A percentile compares a stretch with the other conserved stretches of the same genome.
These are phyloP conservation scores for Chascanopsetta lugubris DNA, from an alignment of 2,113 vertebrate genomes.

Conservation along the genomic window DNA sequence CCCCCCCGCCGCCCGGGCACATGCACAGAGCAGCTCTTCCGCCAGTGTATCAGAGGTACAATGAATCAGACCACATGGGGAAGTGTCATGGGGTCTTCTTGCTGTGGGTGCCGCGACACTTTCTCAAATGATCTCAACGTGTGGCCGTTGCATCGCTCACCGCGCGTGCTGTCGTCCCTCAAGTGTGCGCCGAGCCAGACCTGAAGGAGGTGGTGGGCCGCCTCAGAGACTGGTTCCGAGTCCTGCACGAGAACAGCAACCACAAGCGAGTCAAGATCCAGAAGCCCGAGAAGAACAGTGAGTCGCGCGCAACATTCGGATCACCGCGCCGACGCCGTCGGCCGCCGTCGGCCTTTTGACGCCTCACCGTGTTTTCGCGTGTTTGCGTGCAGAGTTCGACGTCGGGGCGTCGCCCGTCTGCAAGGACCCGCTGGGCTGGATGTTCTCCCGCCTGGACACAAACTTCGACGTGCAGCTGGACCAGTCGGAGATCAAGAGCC, in stretches of 20 bases:
- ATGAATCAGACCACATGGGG: no score
- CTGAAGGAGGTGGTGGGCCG: slow-evolving; percentile 91
- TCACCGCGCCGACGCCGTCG: no score
- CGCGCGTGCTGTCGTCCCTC: slow-evolving; percentile 30
- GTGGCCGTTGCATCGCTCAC: neutral
- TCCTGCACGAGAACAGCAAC: slow-evolving; percentile 90
- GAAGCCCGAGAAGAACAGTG: slow-evolving; percentile 91
- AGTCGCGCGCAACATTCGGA: slow-evolving; percentile 58
- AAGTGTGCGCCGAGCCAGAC: slow-evolving; percentile 91
- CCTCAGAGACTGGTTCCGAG: slow-evolving; percentile 94
- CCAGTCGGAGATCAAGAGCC: slow-evolving; percentile 91
- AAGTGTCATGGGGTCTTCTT: no score
- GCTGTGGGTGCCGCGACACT: no score
- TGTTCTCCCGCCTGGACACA: slow-evolving; percentile 95
- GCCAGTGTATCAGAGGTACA: no score
- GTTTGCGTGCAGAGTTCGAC: slow-evolving; percentile 84
- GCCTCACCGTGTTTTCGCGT: neutral
- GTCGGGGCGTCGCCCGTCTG: slow-evolving; percentile 90
- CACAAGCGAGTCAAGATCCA: slow-evolving; percentile 88
- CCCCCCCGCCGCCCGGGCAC: no score
- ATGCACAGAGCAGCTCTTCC: no score
- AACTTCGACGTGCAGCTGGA: slow-evolving; percentile 95
- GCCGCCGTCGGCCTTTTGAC: neutral
- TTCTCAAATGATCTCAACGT: no score
- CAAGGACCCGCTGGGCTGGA: slow-evolving; percentile 96